Conservation (phyloP, 2,888 invertebrate genomes). For the Spodoptera littoralis region DNA sequence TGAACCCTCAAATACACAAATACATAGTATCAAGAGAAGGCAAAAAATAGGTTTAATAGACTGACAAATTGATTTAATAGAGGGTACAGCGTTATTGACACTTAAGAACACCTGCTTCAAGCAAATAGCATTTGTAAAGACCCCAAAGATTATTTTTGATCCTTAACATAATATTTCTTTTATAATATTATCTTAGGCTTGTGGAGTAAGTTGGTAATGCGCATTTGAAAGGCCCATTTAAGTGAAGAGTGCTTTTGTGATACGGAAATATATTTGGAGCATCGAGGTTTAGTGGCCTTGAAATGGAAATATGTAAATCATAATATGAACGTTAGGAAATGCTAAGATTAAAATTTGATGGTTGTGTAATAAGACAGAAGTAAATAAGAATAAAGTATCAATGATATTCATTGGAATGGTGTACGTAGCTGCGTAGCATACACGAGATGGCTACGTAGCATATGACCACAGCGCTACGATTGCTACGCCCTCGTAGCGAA, state of each 20-base stretch:
- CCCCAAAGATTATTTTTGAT: constrained; percentile 35
- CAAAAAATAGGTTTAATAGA: constrained; percentile 41
- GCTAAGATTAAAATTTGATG: background rate
- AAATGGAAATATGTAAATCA: constrained; percentile 8
- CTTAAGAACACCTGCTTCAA: constrained; percentile 55
- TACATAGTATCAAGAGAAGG: constrained; percentile 33
- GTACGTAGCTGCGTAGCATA: constrained; percentile 1
- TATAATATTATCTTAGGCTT: constrained; percentile 46
- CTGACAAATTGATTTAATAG: constrained; percentile 57
- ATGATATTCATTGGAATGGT: too few relatives aligned
- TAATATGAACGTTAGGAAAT: background rate
- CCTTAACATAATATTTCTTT: constrained; percentile 47
- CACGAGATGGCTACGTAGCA: constrained; percentile 13
- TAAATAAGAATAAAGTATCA: too few relatives aligned
- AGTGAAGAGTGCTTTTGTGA: constrained; percentile 35
- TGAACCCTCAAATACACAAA: constrained; percentile 17
- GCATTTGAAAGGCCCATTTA: constrained; percentile 42
- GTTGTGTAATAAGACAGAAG: too few relatives aligned
- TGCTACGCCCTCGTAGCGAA: constrained; percentile 1
- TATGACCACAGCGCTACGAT: constrained; percentile 12
- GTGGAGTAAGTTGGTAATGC: constrained; percentile 36
- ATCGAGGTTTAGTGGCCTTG: constrained; percentile 4
- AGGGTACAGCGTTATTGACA: constrained; percentile 53
- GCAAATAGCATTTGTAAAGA: constrained; percentile 42
- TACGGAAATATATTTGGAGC: constrained; percentile 31